A percentile compares a stretch with the other conserved stretches of the same genome.
phyloP scores from a whole-genome alignment of 2,888 invertebrate species.

The Incurvaria masculella region DNA sequence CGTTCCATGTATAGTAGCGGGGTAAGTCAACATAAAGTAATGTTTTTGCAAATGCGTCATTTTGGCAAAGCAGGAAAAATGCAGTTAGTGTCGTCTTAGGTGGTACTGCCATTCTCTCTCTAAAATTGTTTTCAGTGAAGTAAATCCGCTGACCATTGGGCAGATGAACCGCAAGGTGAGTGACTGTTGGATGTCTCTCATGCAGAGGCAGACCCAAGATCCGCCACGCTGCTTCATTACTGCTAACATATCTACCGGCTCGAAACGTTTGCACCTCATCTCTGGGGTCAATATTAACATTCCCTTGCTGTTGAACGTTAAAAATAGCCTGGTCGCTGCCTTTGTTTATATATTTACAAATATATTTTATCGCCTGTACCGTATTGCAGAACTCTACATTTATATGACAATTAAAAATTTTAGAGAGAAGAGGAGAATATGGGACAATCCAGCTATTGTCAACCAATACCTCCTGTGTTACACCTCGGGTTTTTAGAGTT shows the following conservation, averaged over 20 bases:
- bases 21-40: slow-evolving; percentile 24
- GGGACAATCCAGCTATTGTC: background rate
- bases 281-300: slow-evolving; percentile 9
- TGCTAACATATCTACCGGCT: slow-evolving; percentile 22
- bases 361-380: slow-evolving; percentile 16
- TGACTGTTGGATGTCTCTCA: slow-evolving; percentile 19
- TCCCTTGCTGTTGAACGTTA: slow-evolving; percentile 9
- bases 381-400: background rate
- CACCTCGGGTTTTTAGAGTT: slow-evolving; percentile 8
- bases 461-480: background rate
- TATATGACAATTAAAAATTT: background rate
- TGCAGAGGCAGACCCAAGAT: slow-evolving; percentile 17
- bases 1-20: slow-evolving; percentile 19
- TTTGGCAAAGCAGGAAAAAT: slow-evolving; percentile 26
- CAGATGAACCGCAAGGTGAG: slow-evolving; percentile 19
- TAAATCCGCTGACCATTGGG: slow-evolving; percentile 22
- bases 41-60: slow-evolving; percentile 26
- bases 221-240: slow-evolving; percentile 22
- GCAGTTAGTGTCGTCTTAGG: slow-evolving; percentile 21
- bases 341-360: slow-evolving; percentile 15
- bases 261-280: slow-evolving; percentile 22
- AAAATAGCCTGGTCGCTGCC: slow-evolving; percentile 17
- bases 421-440: background rate
- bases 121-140: slow-evolving; percentile 23
- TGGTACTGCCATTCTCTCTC: slow-evolving; percentile 15